Base-by-base conservation (phyloP, 2,797 vertebrate genomes). In the Poecilia picta region DNA sequence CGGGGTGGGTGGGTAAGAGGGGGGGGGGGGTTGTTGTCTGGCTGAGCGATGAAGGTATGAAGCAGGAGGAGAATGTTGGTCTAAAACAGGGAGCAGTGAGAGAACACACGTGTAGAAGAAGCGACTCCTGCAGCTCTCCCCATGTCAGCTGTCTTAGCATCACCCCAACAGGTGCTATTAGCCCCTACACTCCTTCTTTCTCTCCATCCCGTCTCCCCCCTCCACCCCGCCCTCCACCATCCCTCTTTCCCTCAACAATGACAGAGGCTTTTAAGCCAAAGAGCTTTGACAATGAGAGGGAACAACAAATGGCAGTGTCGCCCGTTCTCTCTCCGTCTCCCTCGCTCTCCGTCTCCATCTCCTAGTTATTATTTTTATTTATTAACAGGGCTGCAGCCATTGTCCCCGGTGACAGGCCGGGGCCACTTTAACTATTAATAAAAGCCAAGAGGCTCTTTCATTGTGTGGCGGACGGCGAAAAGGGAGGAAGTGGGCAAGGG, bases 391-490 rank as follows among this genome's bases (percentile, higher is more conserved):
- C 94, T 83, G 93, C 94, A 80, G 93, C 95, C 94, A 95, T 88
- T 93, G 94, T 95, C 95, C 94, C 93, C 84, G 89, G 89, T 95
- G 95, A 97, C 95, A 97, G 96, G 87, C 90, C 88, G 91, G 91
- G 95, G 94, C 93, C 96, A 96, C 96, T 97, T 97, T 96, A 96
- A 97, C 96, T 97, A 97, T 97, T 97, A 96, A 97, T 97, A 96
- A 95, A 96, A 96, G 95, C 87, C 89, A 94, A 94, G 91, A 92
- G 74, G 89, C 91, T 93, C 91, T 94, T 92, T 93, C 93, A 93
- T 93, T 92, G 93, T 94, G 93, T 94, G 83, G 93, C 49, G 89
- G 83, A 88, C 84, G 87, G 91, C 79, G 71, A 92, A 89, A 91
- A 80, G 88, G 87, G 85, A 89, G 79, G 88, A 94, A 91, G 89